These are phyloP conservation scores for Limnothrissa miodon DNA, from an alignment of 2,113 vertebrate genomes.

Conservation along the genomic window DNA sequence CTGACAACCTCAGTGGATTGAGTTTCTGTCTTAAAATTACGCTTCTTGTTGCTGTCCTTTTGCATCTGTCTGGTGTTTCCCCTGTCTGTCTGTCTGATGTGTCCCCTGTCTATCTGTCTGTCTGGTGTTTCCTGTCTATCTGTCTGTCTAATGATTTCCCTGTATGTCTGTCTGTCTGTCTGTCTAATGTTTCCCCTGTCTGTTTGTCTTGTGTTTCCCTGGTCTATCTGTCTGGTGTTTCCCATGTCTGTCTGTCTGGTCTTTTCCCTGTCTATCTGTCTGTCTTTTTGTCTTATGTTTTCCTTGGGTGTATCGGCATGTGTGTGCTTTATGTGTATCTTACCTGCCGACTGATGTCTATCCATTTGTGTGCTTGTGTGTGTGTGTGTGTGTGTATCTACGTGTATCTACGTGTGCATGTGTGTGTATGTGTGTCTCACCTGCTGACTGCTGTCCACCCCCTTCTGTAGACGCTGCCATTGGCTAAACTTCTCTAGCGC, in stretches of 20 bases:
- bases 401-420: not conserved
- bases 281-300: no score
- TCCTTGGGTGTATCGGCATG: not conserved
- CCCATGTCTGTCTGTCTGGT: no score
- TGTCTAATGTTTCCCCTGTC: no score
- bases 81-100: not conserved
- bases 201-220: no score
- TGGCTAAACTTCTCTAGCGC: constrained; percentile 75
- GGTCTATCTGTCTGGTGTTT: no score
- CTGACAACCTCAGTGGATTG: no score
- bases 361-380: not conserved
- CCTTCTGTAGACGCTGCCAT: constrained; percentile 75
- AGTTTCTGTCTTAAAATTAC: no score
- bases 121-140: no score
- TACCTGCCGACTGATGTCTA: not conserved
- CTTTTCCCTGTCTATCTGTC: no score
- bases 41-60: no score
- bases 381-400: constrained; percentile 19
- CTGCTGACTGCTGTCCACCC: constrained; percentile 69
- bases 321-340: not conserved
- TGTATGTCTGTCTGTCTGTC: not conserved
- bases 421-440: constrained; percentile 52
- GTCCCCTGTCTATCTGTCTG: not conserved
- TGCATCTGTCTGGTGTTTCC: no score
- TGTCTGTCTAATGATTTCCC: no score